These are phyloP conservation scores for Heterodera filipjevi DNA, from an alignment of 2,888 invertebrate genomes.

Conservation along the genomic window DNA sequence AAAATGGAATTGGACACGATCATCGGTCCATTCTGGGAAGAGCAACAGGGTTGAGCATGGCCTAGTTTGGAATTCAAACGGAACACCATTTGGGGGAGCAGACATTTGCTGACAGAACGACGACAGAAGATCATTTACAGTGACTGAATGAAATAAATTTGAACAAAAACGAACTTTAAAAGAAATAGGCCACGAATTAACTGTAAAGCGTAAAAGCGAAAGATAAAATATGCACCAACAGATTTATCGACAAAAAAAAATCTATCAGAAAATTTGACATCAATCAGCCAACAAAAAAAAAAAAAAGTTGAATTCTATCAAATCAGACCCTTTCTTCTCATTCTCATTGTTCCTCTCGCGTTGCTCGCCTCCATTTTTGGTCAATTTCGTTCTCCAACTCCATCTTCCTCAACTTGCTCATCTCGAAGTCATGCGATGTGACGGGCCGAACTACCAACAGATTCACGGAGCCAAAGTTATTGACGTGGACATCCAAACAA, in stretches of 20 bases:
- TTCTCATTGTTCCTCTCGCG: not conserved
- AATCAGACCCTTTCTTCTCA: too few species aligned
- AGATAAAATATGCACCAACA: too few species aligned
- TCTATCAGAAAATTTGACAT: too few species aligned
- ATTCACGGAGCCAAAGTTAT: slow-evolving; percentile 48
- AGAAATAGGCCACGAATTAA: not conserved
- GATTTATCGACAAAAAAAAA: too few species aligned
- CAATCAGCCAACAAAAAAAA: too few species aligned
- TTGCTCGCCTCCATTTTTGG: not conserved
- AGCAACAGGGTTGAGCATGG: not conserved
- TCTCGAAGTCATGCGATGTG: slow-evolving; percentile 4
- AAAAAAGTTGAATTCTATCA: too few species aligned
- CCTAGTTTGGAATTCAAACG: not conserved
- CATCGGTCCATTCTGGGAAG: not conserved
- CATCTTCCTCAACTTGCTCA: not conserved
- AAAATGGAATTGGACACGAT: not conserved
- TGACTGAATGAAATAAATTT: not conserved
- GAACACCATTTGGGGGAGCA: not conserved
- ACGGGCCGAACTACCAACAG: slow-evolving; percentile 55
- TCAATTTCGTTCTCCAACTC: slow-evolving; percentile 1
- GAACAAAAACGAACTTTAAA: not conserved
- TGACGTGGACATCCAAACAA: slow-evolving; percentile 55
- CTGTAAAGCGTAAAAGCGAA: not conserved
- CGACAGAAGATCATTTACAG: not conserved
- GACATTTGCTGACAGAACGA: not conserved